phyloP scores from a whole-genome alignment of 2,888 invertebrate genomes.

The Acanthoscelides obtectus region DNA sequence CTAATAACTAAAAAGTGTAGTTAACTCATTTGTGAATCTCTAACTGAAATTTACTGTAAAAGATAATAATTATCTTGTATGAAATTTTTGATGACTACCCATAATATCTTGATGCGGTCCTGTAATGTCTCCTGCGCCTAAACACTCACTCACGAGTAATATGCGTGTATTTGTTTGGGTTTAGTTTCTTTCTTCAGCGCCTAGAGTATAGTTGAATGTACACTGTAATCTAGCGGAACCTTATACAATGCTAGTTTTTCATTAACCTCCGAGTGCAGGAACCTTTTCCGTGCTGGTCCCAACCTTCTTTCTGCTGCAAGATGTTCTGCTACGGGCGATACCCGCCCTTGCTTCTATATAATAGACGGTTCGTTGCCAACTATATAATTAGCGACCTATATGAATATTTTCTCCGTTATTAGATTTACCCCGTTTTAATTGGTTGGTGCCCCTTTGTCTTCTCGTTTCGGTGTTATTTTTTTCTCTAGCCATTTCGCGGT shows the following conservation, averaged over 20 bases:
- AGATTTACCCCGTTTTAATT: conserved; percentile 27
- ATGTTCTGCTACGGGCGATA: conserved; percentile 13
- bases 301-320: not conserved
- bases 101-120: no score
- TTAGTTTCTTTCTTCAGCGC: no score
- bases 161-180: no score
- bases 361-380: conserved; percentile 43
- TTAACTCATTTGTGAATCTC: no score
- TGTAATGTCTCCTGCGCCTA: no score
- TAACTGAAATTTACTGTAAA: no score
- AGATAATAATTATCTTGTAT: no score
- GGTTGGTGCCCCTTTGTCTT: conserved; percentile 3
- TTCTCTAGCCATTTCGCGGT: not conserved
- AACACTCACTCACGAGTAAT: no score
- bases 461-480: conserved; percentile 2
- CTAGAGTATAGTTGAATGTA: no score
- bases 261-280: not conserved
- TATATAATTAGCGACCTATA: conserved; percentile 41
- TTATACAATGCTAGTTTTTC: not conserved
- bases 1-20: no score
- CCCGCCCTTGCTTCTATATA: conserved; percentile 46
- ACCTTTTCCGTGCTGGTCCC: not conserved
- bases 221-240: not conserved
- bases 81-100: no score
- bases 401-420: conserved; percentile 42